Evolutionary conservation across 2,888 invertebrate species (phyloP).

Genomic region (Elegia similella): DNA sequence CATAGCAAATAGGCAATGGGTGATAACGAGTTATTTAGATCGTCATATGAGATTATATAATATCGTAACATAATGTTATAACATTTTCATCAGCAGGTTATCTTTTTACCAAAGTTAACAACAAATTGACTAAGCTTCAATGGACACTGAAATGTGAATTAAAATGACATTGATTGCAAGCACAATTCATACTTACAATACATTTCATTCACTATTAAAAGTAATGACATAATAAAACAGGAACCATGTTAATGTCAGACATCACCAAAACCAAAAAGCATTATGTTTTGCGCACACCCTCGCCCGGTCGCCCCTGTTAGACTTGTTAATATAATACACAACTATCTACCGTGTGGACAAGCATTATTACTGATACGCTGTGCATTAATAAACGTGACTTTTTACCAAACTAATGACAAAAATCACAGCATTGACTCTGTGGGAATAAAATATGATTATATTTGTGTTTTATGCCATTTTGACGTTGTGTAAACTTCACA

Average conservation of each 20-base stretch:
- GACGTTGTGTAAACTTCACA: too few relatives aligned
- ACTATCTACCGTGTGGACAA: constrained; percentile 9
- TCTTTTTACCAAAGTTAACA: not conserved
- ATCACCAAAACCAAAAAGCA: constrained; percentile 10
- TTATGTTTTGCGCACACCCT: constrained; percentile 5
- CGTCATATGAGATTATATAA: too few relatives aligned
- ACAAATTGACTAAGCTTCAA: not conserved
- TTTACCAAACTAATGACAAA: constrained; percentile 13
- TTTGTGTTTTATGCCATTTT: too few relatives aligned
- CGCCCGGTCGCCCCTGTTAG: not conserved
- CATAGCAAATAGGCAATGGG: too few relatives aligned
- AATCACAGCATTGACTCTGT: constrained; percentile 12
- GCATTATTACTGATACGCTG: constrained; percentile 9
- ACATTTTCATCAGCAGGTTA: too few relatives aligned
- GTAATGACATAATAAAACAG: constrained; percentile 14
- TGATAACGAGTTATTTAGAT: too few relatives aligned
- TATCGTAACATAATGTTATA: too few relatives aligned
- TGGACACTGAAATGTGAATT: not conserved
- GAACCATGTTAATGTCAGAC: not conserved
- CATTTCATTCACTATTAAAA: not conserved
- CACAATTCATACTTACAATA: not conserved
- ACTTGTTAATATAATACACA: not conserved
- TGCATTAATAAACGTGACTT: constrained; percentile 2
- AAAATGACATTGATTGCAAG: not conserved
- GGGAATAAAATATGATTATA: constrained; percentile 5